A percentile compares a stretch with the other conserved stretches of the same genome.
phyloP scores from a whole-genome alignment of 2,797 vertebrate genomes.

The Hephaestus fuliginosus region DNA sequence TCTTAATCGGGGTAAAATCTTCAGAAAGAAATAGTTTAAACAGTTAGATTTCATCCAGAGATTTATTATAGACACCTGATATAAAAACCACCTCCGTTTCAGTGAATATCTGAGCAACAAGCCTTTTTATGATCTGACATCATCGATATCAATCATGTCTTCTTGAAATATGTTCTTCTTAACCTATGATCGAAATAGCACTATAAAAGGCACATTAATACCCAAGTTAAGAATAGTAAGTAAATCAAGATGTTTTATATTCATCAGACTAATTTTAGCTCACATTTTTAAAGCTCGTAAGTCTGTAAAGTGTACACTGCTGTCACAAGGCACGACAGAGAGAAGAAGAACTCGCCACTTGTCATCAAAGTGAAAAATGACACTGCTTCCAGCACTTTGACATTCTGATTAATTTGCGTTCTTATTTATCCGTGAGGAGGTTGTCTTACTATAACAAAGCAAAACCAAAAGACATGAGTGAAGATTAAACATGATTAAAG shows the following conservation, averaged over 20 bases:
- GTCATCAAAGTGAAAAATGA: constrained; percentile 6
- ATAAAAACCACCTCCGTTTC: not conserved
- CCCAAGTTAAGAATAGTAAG: constrained; percentile 35
- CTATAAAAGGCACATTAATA: constrained; percentile 36
- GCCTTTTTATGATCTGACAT: constrained; percentile 4
- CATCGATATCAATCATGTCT: not conserved
- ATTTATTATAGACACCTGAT: not conserved
- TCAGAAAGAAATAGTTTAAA: not conserved
- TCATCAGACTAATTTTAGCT: constrained; percentile 43
- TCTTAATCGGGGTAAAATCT: not conserved
- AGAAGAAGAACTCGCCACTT: not conserved
- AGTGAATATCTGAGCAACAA: constrained; percentile 9
- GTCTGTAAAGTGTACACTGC: constrained; percentile 10
- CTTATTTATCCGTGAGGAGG: constrained; percentile 1
- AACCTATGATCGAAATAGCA: constrained; percentile 17
- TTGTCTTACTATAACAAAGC: not conserved
- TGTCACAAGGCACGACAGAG: not conserved
- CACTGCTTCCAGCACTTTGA: not conserved
- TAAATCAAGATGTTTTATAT: constrained; percentile 10
- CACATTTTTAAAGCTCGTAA: constrained; percentile 21
- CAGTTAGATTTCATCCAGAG: not conserved
- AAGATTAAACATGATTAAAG: constrained; percentile 23
- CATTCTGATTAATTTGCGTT: constrained; percentile 26
- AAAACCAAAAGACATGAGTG: constrained; percentile 1
- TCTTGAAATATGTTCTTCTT: not conserved